Evolutionary conservation across 2,797 vertebrate genomes (phyloP).

Genomic region (Gallinago solitaria): DNA sequence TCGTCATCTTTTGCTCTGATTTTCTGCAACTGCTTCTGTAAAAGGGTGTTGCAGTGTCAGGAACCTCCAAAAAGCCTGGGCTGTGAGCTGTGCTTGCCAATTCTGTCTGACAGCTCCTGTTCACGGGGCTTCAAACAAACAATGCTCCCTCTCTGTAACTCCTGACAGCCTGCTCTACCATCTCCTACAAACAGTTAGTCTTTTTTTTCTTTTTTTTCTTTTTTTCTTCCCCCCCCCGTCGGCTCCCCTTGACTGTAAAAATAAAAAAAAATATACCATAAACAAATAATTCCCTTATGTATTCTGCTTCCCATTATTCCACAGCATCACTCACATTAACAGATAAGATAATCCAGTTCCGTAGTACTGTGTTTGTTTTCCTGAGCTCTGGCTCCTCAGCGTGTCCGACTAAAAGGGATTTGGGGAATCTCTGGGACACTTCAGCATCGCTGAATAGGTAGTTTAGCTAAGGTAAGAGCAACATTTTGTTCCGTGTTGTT

Average conservation of each 20-base stretch:
- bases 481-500: not conserved
- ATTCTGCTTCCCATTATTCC: not conserved
- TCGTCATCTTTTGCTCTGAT: not conserved
- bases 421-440: not conserved
- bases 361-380: not conserved
- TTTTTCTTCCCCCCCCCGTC: no score
- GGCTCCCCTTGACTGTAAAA: not conserved
- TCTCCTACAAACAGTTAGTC: not conserved
- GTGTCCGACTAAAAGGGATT: not conserved
- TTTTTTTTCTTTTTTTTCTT: not conserved
- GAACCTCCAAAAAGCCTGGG: not conserved
- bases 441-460: not conserved
- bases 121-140: not conserved
- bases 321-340: not conserved
- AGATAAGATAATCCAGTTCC: not conserved
- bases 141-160: not conserved
- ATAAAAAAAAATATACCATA: not conserved
- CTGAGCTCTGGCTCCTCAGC: not conserved
- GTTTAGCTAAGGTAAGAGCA: not conserved
- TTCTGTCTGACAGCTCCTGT: conserved; percentile 14
- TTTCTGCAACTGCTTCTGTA: not conserved
- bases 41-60: conserved; percentile 15
- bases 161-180: not conserved
- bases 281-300: not conserved
- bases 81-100: not conserved